Percentiles rank a stretch among this genome's conserved stretches.
Conservation (phyloP, 2,113 vertebrate genomes). For the Paramormyrops kingsleyae region DNA sequence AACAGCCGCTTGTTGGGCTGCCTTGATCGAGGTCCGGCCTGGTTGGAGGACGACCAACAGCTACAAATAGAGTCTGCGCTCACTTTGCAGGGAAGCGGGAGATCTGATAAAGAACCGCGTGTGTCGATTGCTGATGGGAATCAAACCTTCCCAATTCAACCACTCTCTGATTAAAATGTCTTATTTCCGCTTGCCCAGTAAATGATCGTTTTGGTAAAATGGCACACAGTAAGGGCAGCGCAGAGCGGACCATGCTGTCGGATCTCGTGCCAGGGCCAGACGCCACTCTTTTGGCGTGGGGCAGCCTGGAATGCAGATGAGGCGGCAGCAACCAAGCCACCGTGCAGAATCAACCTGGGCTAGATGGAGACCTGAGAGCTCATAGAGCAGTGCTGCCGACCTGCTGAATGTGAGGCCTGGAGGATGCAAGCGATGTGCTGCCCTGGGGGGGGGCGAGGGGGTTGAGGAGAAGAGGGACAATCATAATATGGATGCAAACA, state of each 20-base stretch:
- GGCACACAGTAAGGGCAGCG: not conserved
- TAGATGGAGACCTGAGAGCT: not conserved
- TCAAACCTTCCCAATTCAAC: conserved; percentile 24
- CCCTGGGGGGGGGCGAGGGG: not conserved
- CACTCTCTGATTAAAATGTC: conserved; percentile 27
- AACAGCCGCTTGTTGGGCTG: conserved; percentile 31
- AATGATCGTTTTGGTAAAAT: conserved; percentile 18
- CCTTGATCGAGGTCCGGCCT: conserved; percentile 27
- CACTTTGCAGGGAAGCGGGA: conserved; percentile 15
- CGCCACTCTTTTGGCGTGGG: not conserved
- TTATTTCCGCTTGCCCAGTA: conserved; percentile 21
- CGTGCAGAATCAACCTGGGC: not conserved
- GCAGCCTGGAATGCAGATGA: not conserved
- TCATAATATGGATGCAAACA: not conserved
- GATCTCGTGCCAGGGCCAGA: not conserved
- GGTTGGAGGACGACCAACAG: conserved; percentile 34
- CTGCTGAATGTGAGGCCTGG: not conserved
- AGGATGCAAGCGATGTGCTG: not conserved
- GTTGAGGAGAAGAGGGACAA: not conserved
- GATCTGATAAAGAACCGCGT: conserved; percentile 24
- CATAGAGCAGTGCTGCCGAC: not conserved
- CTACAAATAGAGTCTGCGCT: conserved; percentile 27
- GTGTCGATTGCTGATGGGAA: conserved; percentile 38
- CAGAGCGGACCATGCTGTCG: not conserved
- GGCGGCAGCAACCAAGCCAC: not conserved